Conservation (phyloP, 2,888 invertebrate species). For the Cosmorhoe ocellata region DNA sequence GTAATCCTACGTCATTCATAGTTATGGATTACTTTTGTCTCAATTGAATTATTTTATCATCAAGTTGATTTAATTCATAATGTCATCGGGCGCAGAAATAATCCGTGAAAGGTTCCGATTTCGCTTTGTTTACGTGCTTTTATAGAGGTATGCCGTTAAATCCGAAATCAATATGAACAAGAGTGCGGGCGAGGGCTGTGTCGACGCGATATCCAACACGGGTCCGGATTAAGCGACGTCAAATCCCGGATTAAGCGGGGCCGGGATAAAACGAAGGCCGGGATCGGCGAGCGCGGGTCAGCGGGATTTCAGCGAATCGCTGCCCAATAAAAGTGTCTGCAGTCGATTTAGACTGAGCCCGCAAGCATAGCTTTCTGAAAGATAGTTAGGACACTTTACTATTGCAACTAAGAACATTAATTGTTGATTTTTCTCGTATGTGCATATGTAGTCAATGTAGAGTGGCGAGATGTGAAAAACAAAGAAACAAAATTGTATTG, state of each 20-base stretch:
- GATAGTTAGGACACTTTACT: conserved; percentile 8
- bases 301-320: conserved; percentile 66
- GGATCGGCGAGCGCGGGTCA: conserved; percentile 76
- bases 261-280: conserved; percentile 74
- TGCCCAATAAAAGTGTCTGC: conserved; percentile 83
- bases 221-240: conserved; percentile 85
- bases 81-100: conserved; percentile 44
- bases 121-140: conserved; percentile 56
- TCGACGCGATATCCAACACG: conserved; percentile 85
- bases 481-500: no score
- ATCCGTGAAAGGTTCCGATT: conserved; percentile 48
- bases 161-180: conserved; percentile 72
- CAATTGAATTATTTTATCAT: conserved; percentile 66
- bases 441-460: background rate
- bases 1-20: conserved; percentile 72
- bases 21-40: conserved; percentile 72
- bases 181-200: conserved; percentile 73
- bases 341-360: conserved; percentile 81
- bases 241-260: conserved; percentile 80
- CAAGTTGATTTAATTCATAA: conserved; percentile 54
- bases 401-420: background rate
- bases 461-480: background rate
- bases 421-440: background rate
- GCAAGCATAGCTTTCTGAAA: conserved; percentile 42
- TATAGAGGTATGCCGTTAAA: conserved; percentile 59